phyloP scores from a whole-genome alignment of 2,888 invertebrate genomes.

The Stenolophus ochropezus region DNA sequence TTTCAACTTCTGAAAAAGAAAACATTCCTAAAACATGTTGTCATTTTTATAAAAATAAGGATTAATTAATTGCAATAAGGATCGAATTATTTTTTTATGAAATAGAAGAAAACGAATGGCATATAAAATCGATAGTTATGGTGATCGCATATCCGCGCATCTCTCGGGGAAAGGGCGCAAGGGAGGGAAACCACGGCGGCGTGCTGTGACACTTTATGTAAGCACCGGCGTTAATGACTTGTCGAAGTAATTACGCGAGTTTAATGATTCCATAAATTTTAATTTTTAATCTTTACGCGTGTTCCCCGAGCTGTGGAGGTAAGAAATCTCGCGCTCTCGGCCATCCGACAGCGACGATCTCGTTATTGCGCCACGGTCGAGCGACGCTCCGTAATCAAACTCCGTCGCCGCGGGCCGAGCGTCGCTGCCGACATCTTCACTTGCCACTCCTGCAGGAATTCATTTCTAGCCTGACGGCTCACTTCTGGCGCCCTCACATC shows the following conservation, averaged over 20 bases:
- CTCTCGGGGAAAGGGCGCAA: neutral
- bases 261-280: conserved; percentile 61
- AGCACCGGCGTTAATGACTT: conserved; percentile 59
- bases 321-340: conserved; percentile 53
- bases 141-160: neutral
- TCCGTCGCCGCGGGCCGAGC: conserved; percentile 28
- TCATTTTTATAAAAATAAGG: too few relatives aligned
- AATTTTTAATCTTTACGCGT: conserved; percentile 60
- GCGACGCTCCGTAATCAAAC: conserved; percentile 53
- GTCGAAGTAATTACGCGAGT: conserved; percentile 61
- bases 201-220: conserved; percentile 58
- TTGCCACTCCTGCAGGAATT: neutral
- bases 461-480: neutral
- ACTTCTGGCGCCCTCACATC: neutral
- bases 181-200: conserved; percentile 4
- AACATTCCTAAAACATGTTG: too few relatives aligned
- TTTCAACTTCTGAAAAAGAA: too few relatives aligned
- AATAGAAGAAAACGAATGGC: too few relatives aligned
- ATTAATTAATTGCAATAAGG: too few relatives aligned
- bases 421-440: neutral
- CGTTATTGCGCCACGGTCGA: conserved; percentile 51
- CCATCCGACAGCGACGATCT: conserved; percentile 48
- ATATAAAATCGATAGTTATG: too few relatives aligned
- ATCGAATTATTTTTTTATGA: too few relatives aligned
- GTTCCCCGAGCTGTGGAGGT: conserved; percentile 47